Evolutionary conservation across 1,140 invertebrate genomes (phyloP).

Genomic region (Subanguina moxae): DNA sequence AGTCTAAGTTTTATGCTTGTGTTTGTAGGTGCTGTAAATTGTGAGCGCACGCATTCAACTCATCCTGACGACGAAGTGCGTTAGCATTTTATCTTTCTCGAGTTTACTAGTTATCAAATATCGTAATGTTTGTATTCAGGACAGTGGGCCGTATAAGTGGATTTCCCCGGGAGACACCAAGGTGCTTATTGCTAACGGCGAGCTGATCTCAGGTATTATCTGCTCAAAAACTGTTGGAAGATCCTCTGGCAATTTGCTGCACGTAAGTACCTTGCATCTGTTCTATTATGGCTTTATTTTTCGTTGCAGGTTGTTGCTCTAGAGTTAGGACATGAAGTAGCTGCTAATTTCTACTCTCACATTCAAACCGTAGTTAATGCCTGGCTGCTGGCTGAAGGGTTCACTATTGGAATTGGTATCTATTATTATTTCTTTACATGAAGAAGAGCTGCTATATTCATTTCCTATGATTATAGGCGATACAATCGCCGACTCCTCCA

Average conservation of each 20-base stretch:
- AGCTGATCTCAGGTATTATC: constrained; percentile 83
- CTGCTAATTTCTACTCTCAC: constrained; percentile 93
- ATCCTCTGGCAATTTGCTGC: constrained; percentile 88
- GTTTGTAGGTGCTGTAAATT: constrained; percentile 84
- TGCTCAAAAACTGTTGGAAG: constrained; percentile 97
- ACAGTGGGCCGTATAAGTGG: constrained; percentile 97
- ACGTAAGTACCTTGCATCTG: constrained; percentile 79
- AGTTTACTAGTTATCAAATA: too few relatives aligned
- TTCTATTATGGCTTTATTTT: too few relatives aligned
- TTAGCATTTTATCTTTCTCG: too few relatives aligned
- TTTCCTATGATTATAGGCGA: constrained; percentile 68
- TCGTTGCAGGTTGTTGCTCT: too few relatives aligned
- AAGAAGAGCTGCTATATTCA: too few relatives aligned
- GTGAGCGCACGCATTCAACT: constrained; percentile 93
- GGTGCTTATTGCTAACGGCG: constrained; percentile 93
- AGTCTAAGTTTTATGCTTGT: too few relatives aligned
- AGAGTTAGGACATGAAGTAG: constrained; percentile 68
- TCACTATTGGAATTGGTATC: constrained; percentile 77
- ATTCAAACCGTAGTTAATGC: constrained; percentile 97
- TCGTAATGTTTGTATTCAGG: too few relatives aligned
- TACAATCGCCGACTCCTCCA: constrained; percentile 98
- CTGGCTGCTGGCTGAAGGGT: constrained; percentile 92
- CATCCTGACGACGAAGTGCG: constrained; percentile 89
- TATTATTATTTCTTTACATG: too few relatives aligned
- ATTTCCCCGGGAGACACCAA: constrained; percentile 99